Evolutionary conservation across 1,140 invertebrate genomes (phyloP), one percentile per base, ranked within the genome.

Genomic region (Chlorops oryzae): DNA sequence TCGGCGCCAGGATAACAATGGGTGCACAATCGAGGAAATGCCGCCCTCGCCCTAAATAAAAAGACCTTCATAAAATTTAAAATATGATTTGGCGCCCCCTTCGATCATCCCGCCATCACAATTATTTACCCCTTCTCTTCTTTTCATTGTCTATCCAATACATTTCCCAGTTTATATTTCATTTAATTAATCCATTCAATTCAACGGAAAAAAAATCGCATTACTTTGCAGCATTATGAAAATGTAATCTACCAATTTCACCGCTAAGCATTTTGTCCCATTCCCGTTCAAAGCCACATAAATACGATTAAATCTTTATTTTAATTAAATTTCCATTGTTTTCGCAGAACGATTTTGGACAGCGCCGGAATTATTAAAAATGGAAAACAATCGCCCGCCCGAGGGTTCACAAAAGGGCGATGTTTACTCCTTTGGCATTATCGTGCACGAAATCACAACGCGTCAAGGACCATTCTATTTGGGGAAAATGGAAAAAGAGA

Each of bases 381-480:
- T 87, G 70, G 74, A 84, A 13, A 46, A 57, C 12, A 73, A 81
- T 24, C 76, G 77, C 7, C 81, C 84, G 7, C 78, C 80, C 0
- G 82, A 86, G 63, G 90, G 90, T 1, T 88, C 85, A 0, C 92
- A 92, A 61, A 93, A 91, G 72, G 92, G 86, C 1, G 93, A 98
- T 69, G 85, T 96, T 1, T 97, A 95, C 65, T 93, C 92, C 20
- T 96, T 96, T 67, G 90, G 81, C n/a, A 92, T 97, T 57, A 93
- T 97, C 54, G 82, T 94, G 52, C 91, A 96, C 62, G 93, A 97
- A 75, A 94, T 96, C 50, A 81, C 88, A 17, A 81, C 84, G 48
- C 75, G 90, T 50, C 85, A 88, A 71, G 95, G 93, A 21, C 86
- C 86, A 6, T 96, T 96, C 69, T 92, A 88, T 74, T 65, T 92